Percentiles rank a stretch among this genome's conserved stretches.
phyloP scores from a whole-genome alignment of 2,888 invertebrate species.

The Drosophila lutescens region DNA sequence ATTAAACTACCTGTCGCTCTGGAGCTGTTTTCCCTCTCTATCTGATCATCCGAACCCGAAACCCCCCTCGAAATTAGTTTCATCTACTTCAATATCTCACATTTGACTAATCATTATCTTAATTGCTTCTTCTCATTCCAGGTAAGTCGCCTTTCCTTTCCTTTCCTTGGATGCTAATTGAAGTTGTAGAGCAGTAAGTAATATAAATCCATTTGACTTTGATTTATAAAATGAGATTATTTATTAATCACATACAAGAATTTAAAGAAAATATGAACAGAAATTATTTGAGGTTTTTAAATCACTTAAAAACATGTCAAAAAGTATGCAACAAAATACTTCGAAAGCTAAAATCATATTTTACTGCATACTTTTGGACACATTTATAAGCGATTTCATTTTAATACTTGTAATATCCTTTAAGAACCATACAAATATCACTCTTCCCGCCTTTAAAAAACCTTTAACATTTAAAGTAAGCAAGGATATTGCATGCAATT shows the following conservation, averaged over 20 bases:
- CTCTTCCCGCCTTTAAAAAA: not conserved
- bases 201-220: not conserved
- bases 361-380: not conserved
- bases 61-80: constrained; percentile 62
- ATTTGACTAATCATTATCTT: constrained; percentile 59
- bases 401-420: not conserved
- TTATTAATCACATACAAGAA: too few relatives aligned
- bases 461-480: constrained; percentile 3
- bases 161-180: constrained; percentile 10
- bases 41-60: constrained; percentile 12
- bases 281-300: too few relatives aligned
- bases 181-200: constrained; percentile 40
- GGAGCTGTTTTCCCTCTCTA: constrained; percentile 30
- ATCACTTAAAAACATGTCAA: not conserved
- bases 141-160: constrained; percentile 59
- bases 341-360: not conserved
- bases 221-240: too few relatives aligned
- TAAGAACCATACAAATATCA: not conserved
- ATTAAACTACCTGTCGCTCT: constrained; percentile 82
- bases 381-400: not conserved
- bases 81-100: constrained; percentile 39
- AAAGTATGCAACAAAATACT: not conserved
- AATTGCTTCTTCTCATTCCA: constrained; percentile 55
- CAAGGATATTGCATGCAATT: constrained; percentile 54
- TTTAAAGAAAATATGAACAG: not conserved